Conservation (phyloP, 2,888 invertebrate genomes). For the Amiota mariae region DNA sequence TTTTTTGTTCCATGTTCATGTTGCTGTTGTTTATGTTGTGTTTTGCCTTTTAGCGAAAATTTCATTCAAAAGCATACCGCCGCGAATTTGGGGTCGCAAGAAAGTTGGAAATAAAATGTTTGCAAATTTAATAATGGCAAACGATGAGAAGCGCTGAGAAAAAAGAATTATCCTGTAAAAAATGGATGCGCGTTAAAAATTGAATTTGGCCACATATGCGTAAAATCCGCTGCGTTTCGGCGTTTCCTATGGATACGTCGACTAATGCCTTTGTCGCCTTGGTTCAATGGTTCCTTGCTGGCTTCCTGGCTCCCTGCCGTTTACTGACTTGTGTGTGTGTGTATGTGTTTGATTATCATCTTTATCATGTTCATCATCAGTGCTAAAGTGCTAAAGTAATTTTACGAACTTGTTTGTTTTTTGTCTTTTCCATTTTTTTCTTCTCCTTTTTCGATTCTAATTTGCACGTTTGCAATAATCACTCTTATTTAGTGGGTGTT, state of each 20-base stretch:
- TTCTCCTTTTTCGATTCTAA: slow-evolving; percentile 44
- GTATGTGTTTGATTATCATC: not conserved
- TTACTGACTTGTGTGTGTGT: not conserved
- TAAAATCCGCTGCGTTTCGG: slow-evolving; percentile 49
- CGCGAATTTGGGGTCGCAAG: slow-evolving; percentile 6
- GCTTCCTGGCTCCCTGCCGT: not conserved
- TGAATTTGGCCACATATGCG: slow-evolving; percentile 66
- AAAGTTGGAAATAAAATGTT: slow-evolving; percentile 46
- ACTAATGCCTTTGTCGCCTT: not conserved
- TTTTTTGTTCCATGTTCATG: slow-evolving; percentile 32
- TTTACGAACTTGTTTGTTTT: not conserved
- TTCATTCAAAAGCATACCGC: slow-evolving; percentile 20
- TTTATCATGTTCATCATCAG: too few relatives aligned
- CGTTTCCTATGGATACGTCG: not conserved
- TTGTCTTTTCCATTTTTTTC: too few relatives aligned
- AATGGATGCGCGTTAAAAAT: slow-evolving; percentile 51
- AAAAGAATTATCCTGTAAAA: slow-evolving; percentile 31
- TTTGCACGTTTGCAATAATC: slow-evolving; percentile 62
- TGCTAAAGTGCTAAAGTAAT: slow-evolving; percentile 27
- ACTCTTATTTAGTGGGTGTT: slow-evolving; percentile 59
- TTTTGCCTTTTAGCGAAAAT: slow-evolving; percentile 30
- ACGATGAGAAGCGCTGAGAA: slow-evolving; percentile 43
- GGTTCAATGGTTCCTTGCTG: not conserved
- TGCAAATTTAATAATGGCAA: slow-evolving; percentile 65
- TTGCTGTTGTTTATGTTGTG: slow-evolving; percentile 35